Evolutionary conservation across 2,888 invertebrate genomes (phyloP), one percentile per base, ranked within the genome.

Genomic region (Drosophila paramelanica): DNA sequence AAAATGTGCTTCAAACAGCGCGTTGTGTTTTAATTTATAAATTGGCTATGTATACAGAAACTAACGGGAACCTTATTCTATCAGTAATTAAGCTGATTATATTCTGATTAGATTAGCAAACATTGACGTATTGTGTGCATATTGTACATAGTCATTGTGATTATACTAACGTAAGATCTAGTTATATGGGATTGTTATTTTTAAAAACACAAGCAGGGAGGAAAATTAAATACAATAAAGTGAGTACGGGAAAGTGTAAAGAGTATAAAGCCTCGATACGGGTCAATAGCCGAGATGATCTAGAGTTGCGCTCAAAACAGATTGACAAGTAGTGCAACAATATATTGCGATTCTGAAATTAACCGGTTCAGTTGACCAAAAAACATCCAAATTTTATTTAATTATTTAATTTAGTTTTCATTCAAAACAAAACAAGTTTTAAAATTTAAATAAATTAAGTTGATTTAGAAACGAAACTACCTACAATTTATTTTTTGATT

Each of bases 131-230:
- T n/a, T 59, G 10, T 42, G 1, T 42, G 6, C 17, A 3, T 5
- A 17, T 13, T 14, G 3, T n/a, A 10, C 17, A 10, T 46, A 53
- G 55, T 64, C 58, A 64, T 51, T 55, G 23, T 75, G 57, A 69
- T 53, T 61, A 11, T 33, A 13, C 52, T 36, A 36, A 36, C 3
- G 36, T 17, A 13, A 17, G 3, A 1, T 43, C 1, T n/a, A 3
- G 4, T 27, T 38, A 11, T 31, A 1, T 27, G 14, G 25, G 3
- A 2, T 11, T 36, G 41, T 39, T n/a, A 20, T 67, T 53, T 39
- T 39, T 45, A 39, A 47, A 39, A 42, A 8, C 11, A 49, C 7
- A 23, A n/a, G 6, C 41, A 38, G 14, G 17, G 14, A 41, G 14
- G 17, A 5, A 31, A 42, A 47, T 17, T 56, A 6, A n/a, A 4